These are phyloP conservation scores for Poecilia velifera DNA, from an alignment of 2,797 vertebrate genomes.

Conservation along the genomic window DNA sequence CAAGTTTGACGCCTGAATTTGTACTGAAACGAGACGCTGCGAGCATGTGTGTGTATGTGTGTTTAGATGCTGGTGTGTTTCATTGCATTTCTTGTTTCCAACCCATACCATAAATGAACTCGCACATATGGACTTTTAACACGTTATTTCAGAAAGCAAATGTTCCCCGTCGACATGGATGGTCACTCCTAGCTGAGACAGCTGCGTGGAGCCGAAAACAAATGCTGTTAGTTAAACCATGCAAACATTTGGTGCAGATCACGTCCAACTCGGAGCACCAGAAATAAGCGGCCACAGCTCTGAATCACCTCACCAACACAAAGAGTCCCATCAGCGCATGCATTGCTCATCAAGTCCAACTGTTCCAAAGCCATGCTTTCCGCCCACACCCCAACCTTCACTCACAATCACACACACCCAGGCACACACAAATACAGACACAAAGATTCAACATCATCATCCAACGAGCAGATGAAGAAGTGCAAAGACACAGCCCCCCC, in stretches of 20 bases:
- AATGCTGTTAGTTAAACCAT: not conserved
- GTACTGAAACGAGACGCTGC: conserved; percentile 11
- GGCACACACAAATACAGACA: conserved; percentile 2
- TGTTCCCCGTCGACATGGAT: not conserved
- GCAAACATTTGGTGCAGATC: conserved; percentile 25
- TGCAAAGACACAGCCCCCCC: conserved; percentile 44
- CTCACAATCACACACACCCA: conserved; percentile 14
- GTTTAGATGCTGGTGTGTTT: conserved; percentile 9
- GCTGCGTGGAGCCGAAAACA: conserved; percentile 1
- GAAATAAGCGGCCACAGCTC: not conserved
- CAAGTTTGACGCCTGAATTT: conserved; percentile 43
- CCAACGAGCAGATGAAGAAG: conserved; percentile 53
- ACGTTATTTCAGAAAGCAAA: conserved; percentile 1
- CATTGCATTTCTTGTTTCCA: not conserved
- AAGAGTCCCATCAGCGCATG: conserved; percentile 42
- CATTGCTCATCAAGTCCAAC: conserved; percentile 55
- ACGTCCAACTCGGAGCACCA: conserved; percentile 8
- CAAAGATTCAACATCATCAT: conserved; percentile 34
- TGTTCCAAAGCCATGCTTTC: conserved; percentile 40
- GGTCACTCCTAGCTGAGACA: conserved; percentile 8
- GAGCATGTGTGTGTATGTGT: conserved; percentile 13
- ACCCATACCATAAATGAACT: conserved; percentile 2
- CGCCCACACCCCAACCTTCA: conserved; percentile 39
- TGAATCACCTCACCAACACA: conserved; percentile 51
- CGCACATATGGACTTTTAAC: not conserved